These are phyloP conservation scores for Temnopleurus reevesii DNA, from an alignment of 53 echinoderm and acorn worm species.

Conservation along the genomic window DNA sequence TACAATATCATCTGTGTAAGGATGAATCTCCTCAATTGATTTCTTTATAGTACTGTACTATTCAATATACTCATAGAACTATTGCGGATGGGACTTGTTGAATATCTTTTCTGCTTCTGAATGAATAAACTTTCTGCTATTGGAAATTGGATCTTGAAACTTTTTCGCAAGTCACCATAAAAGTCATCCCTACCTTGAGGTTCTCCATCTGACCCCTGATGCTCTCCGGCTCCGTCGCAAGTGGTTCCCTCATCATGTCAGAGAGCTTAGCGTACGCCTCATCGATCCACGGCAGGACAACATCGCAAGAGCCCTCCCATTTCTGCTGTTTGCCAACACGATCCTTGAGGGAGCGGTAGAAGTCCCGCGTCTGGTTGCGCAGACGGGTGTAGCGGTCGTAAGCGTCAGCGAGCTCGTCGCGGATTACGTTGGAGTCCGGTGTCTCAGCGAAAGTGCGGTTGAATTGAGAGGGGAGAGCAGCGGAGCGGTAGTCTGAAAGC, in stretches of 20 bases:
- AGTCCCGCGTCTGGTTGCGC: conserved; percentile 70
- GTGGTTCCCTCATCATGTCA: conserved; percentile 86
- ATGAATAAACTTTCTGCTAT: too few species aligned
- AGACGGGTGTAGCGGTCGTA: conserved; percentile 95
- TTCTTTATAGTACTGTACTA: too few species aligned
- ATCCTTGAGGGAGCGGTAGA: conserved; percentile 85
- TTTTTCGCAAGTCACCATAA: too few species aligned
- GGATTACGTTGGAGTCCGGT: conserved; percentile 92
- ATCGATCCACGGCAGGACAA: conserved; percentile 90
- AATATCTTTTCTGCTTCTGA: too few species aligned
- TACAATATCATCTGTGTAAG: too few species aligned
- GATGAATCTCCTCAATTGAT: too few species aligned
- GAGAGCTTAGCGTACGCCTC: conserved; percentile 79
- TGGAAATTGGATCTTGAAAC: too few species aligned
- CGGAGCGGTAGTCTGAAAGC: conserved; percentile 79
- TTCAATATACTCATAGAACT: too few species aligned
- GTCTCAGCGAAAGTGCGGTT: conserved; percentile 91
- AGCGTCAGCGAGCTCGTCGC: conserved; percentile 82
- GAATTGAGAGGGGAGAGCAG: conserved; percentile 80
- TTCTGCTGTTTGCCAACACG: conserved; percentile 89
- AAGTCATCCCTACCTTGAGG: conserved; percentile 75
- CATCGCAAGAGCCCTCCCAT: conserved; percentile 74
- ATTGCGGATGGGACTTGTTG: too few species aligned
- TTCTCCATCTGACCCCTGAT: conserved; percentile 86
- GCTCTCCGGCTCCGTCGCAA: conserved; percentile 89